A percentile compares a stretch with the other conserved stretches of the same genome.
phyloP scores from a whole-genome alignment of 2,888 invertebrate genomes.

The Pachymerium ferrugineum region DNA sequence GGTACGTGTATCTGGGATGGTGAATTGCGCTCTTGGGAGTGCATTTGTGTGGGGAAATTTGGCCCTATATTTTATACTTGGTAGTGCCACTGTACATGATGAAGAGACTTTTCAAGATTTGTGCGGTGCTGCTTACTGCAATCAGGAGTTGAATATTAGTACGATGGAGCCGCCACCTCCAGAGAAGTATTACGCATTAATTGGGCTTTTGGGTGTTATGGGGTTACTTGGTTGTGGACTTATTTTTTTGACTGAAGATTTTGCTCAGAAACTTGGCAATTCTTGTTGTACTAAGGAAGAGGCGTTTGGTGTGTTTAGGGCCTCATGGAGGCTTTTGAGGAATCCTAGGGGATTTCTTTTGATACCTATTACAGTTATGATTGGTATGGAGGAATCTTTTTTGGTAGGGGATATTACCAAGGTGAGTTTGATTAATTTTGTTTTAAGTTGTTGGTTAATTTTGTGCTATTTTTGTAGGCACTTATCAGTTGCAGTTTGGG shows the following conservation, averaged over 20 bases:
- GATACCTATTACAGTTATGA: neutral
- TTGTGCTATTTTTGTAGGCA: neutral
- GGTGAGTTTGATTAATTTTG: neutral
- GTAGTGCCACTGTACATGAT: neutral
- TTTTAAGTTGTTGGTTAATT: neutral
- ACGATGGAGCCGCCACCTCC: neutral
- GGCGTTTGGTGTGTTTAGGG: too few relatives aligned
- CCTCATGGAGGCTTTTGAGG: neutral
- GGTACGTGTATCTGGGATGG: neutral
- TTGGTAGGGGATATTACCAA: neutral
- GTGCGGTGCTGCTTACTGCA: slow-evolving; percentile 1
- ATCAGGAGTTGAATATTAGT: neutral
- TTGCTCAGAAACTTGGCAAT: neutral
- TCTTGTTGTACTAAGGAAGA: neutral
- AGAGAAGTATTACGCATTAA: neutral
- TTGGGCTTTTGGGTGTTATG: neutral
- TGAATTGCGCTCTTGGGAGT: neutral
- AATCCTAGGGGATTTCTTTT: neutral
- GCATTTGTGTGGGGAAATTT: neutral
- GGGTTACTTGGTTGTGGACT: neutral
- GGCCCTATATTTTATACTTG: neutral
- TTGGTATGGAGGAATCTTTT: neutral
- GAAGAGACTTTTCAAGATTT: neutral
- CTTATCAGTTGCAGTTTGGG: neutral
- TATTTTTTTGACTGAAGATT: neutral